Evolutionary conservation across 1,140 invertebrate species (phyloP).

Genomic region (Calycopis cecrops): DNA sequence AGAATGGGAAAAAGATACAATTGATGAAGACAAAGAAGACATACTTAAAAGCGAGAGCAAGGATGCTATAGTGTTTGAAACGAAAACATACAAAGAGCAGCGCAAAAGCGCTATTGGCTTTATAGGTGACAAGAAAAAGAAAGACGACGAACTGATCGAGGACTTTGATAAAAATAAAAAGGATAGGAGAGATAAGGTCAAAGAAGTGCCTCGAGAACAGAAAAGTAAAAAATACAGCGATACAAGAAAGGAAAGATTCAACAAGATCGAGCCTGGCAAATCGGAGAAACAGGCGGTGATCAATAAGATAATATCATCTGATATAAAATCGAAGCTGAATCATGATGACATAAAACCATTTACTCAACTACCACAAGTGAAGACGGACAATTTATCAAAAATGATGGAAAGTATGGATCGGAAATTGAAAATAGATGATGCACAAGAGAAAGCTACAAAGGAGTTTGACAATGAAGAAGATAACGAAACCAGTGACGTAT

Average conservation of each 20-base stretch:
- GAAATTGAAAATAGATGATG: constrained; percentile 48
- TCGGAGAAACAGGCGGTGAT: constrained; percentile 54
- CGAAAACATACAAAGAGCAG: constrained; percentile 60
- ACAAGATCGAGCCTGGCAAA: constrained; percentile 45
- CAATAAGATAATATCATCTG: constrained; percentile 54
- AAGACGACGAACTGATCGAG: constrained; percentile 51
- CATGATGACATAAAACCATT: constrained; percentile 72
- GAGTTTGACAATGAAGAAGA: constrained; percentile 18
- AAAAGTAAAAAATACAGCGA: constrained; percentile 73
- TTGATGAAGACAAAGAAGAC: constrained; percentile 60
- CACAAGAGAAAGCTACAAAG: constrained; percentile 24
- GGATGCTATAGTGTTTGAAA: constrained; percentile 55
- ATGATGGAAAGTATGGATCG: constrained; percentile 65
- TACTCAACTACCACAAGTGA: constrained; percentile 68
- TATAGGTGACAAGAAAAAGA: constrained; percentile 60
- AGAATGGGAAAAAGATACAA: constrained; percentile 70
- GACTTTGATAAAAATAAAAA: constrained; percentile 47
- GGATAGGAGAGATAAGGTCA: constrained; percentile 56
- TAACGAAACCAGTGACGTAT: constrained; percentile 21
- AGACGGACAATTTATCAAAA: constrained; percentile 65
- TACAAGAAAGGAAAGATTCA: constrained; percentile 63
- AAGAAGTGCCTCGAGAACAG: constrained; percentile 57
- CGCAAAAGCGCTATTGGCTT: constrained; percentile 42
- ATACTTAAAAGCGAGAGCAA: constrained; percentile 43
- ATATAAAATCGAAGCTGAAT: constrained; percentile 52